Evolutionary conservation across 2,797 vertebrate genomes (phyloP).

Genomic region (Phataginus tricuspis): DNA sequence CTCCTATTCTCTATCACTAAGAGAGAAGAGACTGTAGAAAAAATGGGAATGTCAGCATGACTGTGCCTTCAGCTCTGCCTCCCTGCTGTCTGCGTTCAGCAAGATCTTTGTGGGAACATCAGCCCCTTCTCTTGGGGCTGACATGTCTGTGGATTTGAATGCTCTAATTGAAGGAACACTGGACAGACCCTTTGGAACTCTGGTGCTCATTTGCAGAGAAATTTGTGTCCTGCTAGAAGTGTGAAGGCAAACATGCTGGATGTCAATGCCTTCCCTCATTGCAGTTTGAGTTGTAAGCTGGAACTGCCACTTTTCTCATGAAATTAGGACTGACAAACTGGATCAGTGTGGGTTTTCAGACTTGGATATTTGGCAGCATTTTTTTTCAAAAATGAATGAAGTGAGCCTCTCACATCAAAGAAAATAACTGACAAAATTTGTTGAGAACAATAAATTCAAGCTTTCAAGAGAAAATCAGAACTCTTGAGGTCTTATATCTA

Average conservation of each 20-base stretch:
- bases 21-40: background rate
- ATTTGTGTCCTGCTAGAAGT: background rate
- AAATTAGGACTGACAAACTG: background rate
- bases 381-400: background rate
- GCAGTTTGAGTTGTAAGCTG: background rate
- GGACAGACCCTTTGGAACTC: background rate
- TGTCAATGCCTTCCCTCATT: background rate
- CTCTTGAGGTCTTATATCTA: conserved; percentile 11
- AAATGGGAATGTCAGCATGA: background rate
- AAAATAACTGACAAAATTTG: conserved; percentile 32
- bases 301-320: background rate
- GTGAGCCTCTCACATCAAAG: background rate
- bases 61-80: background rate
- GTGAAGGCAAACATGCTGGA: background rate
- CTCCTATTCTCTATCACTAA: background rate
- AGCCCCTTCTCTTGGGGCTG: background rate
- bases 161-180: background rate
- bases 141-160: background rate
- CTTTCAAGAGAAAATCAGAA: conserved; percentile 36
- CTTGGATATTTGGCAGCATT: background rate
- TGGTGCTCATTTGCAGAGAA: background rate
- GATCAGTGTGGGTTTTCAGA: conserved; percentile 6
- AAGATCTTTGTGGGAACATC: background rate
- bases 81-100: background rate
- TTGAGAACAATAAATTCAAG: conserved; percentile 37